Conservation (phyloP, 2,113 vertebrate genomes). For the Delphinapterus leucas region DNA sequence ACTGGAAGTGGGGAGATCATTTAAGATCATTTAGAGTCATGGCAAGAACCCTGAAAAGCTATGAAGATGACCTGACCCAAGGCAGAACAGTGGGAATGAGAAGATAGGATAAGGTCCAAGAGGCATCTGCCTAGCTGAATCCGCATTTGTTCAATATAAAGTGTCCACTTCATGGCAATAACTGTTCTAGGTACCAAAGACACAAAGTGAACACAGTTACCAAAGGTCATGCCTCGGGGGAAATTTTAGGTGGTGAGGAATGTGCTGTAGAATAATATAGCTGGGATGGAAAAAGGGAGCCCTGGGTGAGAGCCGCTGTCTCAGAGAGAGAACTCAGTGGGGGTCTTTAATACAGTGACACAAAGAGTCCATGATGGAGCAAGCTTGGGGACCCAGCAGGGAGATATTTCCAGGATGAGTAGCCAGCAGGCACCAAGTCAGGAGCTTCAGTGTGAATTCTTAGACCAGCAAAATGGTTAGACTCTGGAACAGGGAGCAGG, state of each 20-base stretch:
- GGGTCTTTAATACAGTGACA: not conserved
- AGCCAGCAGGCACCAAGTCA: not conserved
- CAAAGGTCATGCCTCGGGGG: not conserved
- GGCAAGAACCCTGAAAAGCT: not conserved
- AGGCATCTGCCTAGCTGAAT: not conserved
- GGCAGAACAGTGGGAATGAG: not conserved
- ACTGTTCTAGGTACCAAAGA: not conserved
- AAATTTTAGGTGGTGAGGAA: fast-evolving
- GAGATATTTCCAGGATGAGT: not conserved
- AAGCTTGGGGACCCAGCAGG: not conserved
- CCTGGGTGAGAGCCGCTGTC: fast-evolving
- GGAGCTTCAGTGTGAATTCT: not conserved
- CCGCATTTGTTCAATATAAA: not conserved
- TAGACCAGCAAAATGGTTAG: not conserved
- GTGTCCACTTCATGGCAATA: not conserved
- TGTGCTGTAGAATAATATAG: not conserved
- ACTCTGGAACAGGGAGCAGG: not conserved
- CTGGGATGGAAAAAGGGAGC: not conserved
- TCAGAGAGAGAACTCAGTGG: not conserved
- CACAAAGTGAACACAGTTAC: not conserved
- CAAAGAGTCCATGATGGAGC: not conserved
- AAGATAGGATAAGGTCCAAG: not conserved
- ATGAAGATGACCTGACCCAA: not conserved
- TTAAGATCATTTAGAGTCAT: not conserved
- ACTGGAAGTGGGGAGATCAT: not conserved